These are phyloP conservation scores for Osmerus eperlanus DNA, from an alignment of 2,113 vertebrate species.

Conservation along the genomic window DNA sequence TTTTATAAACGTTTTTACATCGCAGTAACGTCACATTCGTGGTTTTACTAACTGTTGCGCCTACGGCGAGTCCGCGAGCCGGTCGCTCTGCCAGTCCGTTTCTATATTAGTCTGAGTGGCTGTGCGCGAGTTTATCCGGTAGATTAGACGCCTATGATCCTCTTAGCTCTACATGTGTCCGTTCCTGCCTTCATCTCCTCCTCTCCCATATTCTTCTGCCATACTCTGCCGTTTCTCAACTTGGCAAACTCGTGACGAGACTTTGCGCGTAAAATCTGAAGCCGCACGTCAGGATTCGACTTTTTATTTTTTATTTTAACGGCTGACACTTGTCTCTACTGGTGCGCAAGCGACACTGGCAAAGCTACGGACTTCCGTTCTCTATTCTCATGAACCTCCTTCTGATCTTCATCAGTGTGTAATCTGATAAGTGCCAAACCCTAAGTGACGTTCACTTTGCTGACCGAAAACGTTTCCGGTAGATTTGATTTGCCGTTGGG, in stretches of 20 bases:
- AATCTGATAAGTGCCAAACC: constrained; percentile 70
- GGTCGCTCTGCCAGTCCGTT: constrained; percentile 1
- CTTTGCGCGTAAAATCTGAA: no score
- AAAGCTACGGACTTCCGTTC: constrained; percentile 18
- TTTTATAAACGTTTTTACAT: no score
- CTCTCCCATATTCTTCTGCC: background rate
- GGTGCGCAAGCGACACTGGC: constrained; percentile 11
- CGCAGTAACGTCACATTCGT: no score
- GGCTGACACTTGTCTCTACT: no score
- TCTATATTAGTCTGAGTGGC: constrained; percentile 53
- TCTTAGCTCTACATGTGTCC: constrained; percentile 75
- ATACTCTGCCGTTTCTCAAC: no score
- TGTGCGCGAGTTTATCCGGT: constrained; percentile 69
- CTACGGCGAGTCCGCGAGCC: no score
- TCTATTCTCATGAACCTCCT: constrained; percentile 31
- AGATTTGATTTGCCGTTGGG: no score
- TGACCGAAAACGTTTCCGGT: constrained; percentile 10
- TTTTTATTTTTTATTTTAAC: no score
- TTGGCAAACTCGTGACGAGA: no score
- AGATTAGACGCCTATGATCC: constrained; percentile 78
- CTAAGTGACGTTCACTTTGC: constrained; percentile 38
- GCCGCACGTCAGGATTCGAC: no score
- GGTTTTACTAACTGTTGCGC: no score
- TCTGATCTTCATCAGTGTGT: constrained; percentile 67
- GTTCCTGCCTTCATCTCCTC: constrained; percentile 40